Base-by-base conservation (phyloP, 2,888 invertebrate species). In the Synergus japonicus region DNA sequence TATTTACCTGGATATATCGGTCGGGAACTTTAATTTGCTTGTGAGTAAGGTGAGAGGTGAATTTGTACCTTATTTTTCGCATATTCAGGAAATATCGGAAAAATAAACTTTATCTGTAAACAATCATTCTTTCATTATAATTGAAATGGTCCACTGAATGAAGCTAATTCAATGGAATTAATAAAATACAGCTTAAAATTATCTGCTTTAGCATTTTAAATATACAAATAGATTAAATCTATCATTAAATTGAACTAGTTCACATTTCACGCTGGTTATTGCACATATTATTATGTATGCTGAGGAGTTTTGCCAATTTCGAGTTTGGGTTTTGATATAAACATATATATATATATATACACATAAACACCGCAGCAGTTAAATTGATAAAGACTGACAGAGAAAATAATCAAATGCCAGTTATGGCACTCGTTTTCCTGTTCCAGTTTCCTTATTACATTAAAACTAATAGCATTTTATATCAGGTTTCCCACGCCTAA, bases 401-500 rank as follows among this genome's bases (percentile, higher is more conserved):
- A 44, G 10, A 43, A 44, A 67, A 67, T 44, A 5, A 44, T 67
- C 1, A 67, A 46, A 44, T 22, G 46, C 18, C n/a, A 22, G 22
- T 46, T 46, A 43, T 22, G 44, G 13, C 12, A 67, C 44, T 67
- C 18, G 18, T n/a, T 44, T 54, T 49, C 37, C 29, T 73, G 49
- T 37, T 73, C 37, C 29, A 73, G n/a, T 73, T 73, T 54, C 12
- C n/a, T 73, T 37, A 49, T 73, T 58, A 37, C 54, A n/a, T 49
- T 37, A 41, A 73, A 73, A 37, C 9, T 54, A 73, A 54, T 54
- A 54, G 73, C 41, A 73, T 73, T 41, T 73, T 58, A 69, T 49
- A 46, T 54, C 46, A 29, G 37, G 41, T 73, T 73, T 73, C 73
- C 73, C 73, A 73, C 73, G 73, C 73, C 49, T 73, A 73, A 73